A percentile compares a stretch with the other conserved stretches of the same genome.
These are phyloP conservation scores for Neoarius graeffei DNA, from an alignment of 2,113 vertebrate species.

Conservation along the genomic window DNA sequence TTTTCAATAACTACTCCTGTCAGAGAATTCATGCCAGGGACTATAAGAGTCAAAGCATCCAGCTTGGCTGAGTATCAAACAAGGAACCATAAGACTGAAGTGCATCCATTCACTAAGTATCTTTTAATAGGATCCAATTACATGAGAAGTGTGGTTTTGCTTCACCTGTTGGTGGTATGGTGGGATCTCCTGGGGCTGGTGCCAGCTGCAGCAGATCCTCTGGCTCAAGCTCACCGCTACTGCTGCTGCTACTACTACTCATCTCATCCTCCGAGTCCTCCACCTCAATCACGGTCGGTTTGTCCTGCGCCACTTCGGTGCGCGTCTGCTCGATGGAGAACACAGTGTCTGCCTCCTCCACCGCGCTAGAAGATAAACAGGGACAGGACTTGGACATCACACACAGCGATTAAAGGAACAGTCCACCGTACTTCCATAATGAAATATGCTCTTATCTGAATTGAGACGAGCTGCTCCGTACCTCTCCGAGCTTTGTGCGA, in stretches of 20 bases:
- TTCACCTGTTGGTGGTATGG: slow-evolving; percentile 58
- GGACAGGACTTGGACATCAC: background rate
- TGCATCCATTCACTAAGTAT: background rate
- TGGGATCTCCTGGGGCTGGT: slow-evolving; percentile 50
- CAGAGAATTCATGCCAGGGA: background rate
- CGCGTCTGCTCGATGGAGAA: slow-evolving; percentile 81
- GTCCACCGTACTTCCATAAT: too few relatives aligned
- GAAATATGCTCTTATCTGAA: too few relatives aligned
- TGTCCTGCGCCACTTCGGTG: slow-evolving; percentile 9
- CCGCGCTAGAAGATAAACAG: slow-evolving; percentile 64
- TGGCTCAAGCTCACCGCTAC: slow-evolving; percentile 35
- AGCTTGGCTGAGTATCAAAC: slow-evolving; percentile 11
- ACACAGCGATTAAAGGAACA: background rate
- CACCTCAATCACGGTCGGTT: background rate
- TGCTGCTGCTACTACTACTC: slow-evolving; percentile 15
- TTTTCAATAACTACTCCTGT: background rate
- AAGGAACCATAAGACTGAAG: background rate
- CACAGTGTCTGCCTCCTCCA: slow-evolving; percentile 78
- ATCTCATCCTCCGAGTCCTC: background rate
- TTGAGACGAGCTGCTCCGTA: too few relatives aligned
- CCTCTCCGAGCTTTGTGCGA: too few relatives aligned
- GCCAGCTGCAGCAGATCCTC: slow-evolving; percentile 63
- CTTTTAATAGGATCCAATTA: background rate
- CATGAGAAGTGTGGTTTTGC: background rate
- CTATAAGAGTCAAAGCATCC: background rate